phyloP scores from a whole-genome alignment of 2,888 invertebrate genomes.

The Pelosia muscerda region DNA sequence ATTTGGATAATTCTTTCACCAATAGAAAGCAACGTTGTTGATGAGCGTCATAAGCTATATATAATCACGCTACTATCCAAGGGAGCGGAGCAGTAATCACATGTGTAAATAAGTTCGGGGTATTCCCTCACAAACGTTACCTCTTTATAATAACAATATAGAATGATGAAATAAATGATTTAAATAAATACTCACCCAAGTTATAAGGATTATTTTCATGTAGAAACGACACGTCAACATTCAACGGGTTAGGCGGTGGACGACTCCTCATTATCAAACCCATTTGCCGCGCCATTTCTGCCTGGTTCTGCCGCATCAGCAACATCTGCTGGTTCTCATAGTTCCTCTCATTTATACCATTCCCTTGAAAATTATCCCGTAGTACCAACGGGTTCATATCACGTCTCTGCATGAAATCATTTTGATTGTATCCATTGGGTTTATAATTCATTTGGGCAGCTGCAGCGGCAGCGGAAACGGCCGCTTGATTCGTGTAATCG shows the following conservation, averaged over 20 bases:
- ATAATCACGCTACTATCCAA: too few species aligned
- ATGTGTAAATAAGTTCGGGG: too few species aligned
- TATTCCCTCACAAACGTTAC: too few species aligned
- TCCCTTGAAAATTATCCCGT: constrained; percentile 67
- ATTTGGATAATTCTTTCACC: too few species aligned
- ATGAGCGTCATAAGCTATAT: too few species aligned
- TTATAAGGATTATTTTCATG: constrained; percentile 80
- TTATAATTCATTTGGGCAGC: constrained; percentile 66
- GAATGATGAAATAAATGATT: neutral
- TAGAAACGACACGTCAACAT: constrained; percentile 80
- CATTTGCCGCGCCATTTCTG: constrained; percentile 79
- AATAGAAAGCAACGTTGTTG: too few species aligned
- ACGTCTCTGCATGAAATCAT: constrained; percentile 72
- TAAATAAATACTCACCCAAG: constrained; percentile 60
- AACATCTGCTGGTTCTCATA: constrained; percentile 75
- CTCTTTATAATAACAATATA: too few species aligned
- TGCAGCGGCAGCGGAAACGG: constrained; percentile 52
- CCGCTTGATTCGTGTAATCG: constrained; percentile 70
- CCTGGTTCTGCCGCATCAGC: constrained; percentile 73
- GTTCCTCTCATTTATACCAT: constrained; percentile 65
- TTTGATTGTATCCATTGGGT: constrained; percentile 76
- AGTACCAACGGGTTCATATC: constrained; percentile 70
- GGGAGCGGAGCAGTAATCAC: too few species aligned
- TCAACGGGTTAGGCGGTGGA: constrained; percentile 77
- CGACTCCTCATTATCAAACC: constrained; percentile 76